Evolutionary conservation across 1,140 invertebrate genomes (phyloP), one percentile per base, ranked within the genome.

Genomic region (Drosophila elegans): DNA sequence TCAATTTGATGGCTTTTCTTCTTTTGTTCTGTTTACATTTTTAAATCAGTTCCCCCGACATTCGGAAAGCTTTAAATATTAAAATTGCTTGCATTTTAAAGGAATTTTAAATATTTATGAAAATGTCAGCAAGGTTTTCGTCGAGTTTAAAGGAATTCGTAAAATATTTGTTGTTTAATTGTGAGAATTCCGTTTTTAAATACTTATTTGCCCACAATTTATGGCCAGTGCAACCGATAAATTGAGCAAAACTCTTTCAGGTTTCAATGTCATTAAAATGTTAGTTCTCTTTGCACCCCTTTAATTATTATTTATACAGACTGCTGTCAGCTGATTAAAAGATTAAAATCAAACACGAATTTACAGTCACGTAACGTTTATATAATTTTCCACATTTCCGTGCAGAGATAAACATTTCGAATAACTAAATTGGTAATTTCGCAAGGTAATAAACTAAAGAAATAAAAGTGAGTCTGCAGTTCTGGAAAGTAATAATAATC

Each of bases 401-500:
- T 72, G 67, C 66, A 48, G 49, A 71, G 36, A 27, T 29, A 55
- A 41, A 56, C 7, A 3, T 51, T 71, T 27, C 34, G 27, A 68
- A 62, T 66, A 38, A 59, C 69, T 80, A 55, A 62, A 59, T 55
- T 52, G 36, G 55, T 36, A 51, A 49, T 79, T 79, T 51, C 16
- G 13, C 29, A 42, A 11, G 16, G 11, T 36, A 36, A 71, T 56
- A 79, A 79, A 55, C 59, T 46, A 64, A 41, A 51, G 13, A 71
- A 72, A 72, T 71, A 63, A 75, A 80, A 80, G 64, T 72, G 71
- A 80, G 51, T 78, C 69, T 74, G 59, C 74, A 77, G 39, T 74
- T 57, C 71, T 48, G 32, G 34, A 66, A 46, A 64, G 61, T 54
- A 63, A 51, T 61, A 64, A 63, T 45, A 36, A 64, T 56, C 45